phyloP scores from a whole-genome alignment of 2,797 vertebrate species.

The Siniperca undulata region DNA sequence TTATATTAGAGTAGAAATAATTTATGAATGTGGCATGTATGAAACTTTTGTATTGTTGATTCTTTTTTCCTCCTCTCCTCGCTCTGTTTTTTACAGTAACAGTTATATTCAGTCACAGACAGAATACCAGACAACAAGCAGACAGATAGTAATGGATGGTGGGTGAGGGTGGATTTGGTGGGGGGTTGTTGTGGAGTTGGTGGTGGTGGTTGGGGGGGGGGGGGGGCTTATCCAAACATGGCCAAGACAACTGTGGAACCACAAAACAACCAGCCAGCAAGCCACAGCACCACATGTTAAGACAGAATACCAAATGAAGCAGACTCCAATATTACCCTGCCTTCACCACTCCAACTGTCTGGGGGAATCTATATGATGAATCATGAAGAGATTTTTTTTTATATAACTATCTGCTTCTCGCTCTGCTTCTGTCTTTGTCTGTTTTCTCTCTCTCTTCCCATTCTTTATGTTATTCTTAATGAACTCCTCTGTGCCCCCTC shows the following conservation, averaged over 20 bases:
- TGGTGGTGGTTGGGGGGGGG: slow-evolving; percentile 27
- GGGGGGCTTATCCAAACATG: slow-evolving; percentile 77
- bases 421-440: slow-evolving; percentile 75
- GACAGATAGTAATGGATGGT: slow-evolving; percentile 46
- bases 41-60: slow-evolving; percentile 1
- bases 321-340: slow-evolving; percentile 83
- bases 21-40: background rate
- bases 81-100: slow-evolving; percentile 6
- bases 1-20: background rate
- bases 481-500: slow-evolving; percentile 74
- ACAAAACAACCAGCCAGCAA: slow-evolving; percentile 72
- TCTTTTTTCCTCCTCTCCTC: slow-evolving; percentile 1
- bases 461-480: slow-evolving; percentile 81
- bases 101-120: slow-evolving; percentile 17
- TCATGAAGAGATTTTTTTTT: slow-evolving; percentile 82
- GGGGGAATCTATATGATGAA: slow-evolving; percentile 88
- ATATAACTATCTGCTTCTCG: slow-evolving; percentile 73
- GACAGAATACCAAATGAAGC: slow-evolving; percentile 87
- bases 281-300: slow-evolving; percentile 81
- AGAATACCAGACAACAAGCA: slow-evolving; percentile 42
- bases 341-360: slow-evolving; percentile 79
- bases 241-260: slow-evolving; percentile 79
- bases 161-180: slow-evolving; percentile 43
- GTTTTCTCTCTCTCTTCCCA: slow-evolving; percentile 57
- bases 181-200: too few relatives aligned